Conservation (phyloP, 30 jellyfish, hydroid and myxozoan genomes). For the Cassiopea xamachana region DNA sequence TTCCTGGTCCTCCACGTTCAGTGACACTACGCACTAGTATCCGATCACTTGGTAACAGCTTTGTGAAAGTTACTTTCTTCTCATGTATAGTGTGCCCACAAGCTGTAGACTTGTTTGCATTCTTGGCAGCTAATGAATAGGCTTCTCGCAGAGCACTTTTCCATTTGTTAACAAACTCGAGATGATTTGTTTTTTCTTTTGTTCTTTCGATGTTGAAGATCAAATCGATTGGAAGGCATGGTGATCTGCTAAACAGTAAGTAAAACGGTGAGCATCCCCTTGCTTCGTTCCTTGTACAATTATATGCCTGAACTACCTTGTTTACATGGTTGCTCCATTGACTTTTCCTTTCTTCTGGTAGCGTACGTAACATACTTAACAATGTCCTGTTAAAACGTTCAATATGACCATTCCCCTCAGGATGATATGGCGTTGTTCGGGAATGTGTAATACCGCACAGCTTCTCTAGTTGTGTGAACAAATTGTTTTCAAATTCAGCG, state of each 20-base stretch:
- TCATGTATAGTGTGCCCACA: conserved; percentile 9
- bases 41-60: conserved; percentile 24
- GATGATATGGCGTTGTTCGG: conserved; percentile 75
- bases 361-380: conserved; percentile 43
- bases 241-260: conserved; percentile 58
- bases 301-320: conserved; percentile 41
- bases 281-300: conserved; percentile 48
- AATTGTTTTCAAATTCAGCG: conserved; percentile 57
- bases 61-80: conserved; percentile 10
- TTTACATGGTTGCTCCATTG: conserved; percentile 45
- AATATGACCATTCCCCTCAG: conserved; percentile 62
- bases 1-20: conserved; percentile 49
- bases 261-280: conserved; percentile 61
- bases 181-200: conserved; percentile 8
- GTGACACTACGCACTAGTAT: conserved; percentile 2
- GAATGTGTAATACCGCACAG: conserved; percentile 40
- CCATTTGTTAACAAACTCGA: conserved; percentile 19
- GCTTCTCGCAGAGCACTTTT: conserved; percentile 37
- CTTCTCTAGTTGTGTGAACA: conserved; percentile 29
- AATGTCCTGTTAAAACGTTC: conserved; percentile 60
- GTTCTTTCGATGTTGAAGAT: conserved; percentile 3
- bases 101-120: conserved; percentile 28
- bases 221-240: conserved; percentile 30
- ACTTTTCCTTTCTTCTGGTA: conserved; percentile 17
- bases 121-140: conserved; percentile 14